Evolutionary conservation across 2,888 invertebrate genomes (phyloP), one percentile per base, ranked within the genome.

Genomic region (Drosophila prostipennis): DNA sequence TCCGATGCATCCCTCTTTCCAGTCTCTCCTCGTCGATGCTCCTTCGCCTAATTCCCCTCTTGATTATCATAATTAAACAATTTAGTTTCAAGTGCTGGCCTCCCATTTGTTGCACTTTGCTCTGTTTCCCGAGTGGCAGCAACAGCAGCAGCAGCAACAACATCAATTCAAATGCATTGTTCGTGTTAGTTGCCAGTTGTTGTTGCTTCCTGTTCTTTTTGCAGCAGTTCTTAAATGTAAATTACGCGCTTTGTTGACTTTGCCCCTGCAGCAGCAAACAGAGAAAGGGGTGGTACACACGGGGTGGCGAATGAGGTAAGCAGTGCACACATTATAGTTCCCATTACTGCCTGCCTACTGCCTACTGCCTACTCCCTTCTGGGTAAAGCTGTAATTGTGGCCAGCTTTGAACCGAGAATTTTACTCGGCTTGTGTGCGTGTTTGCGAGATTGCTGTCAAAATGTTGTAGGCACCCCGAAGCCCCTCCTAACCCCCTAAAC

Each of bases 21-120:
- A 37, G 5, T 3, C 37, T 19, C 2, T 5, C 36, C 36, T 26
- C 26, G 11, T n/a, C n/a, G n/a, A n/a, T 56, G 11, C 19, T n/a
- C 37, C 60, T 49, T 51, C 49, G 16, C 32, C 16, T 34, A 48
- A 48, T 67, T 61, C 60, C 13, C 34, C 59, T 72, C 71, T 65
- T 78, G 83, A 83, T 83, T 83, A 83, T 80, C 80, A 83, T 83
- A 83, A 83, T 83, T 83, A 83, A 86, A 80, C 83, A 82, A 82
- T 82, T 82, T 80, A 70, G 67, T 73, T 74, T 82, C 72, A 83
- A 86, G 80, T 83, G 84, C 61, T 74, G 60, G 77, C 67, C 73
- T 64, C 73, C 67, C 78, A 80, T 74, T 80, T 78, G 76, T 86
- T 85, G 79, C 81, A 77, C 70, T 76, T 59, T 63, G 57, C 70